phyloP scores from a whole-genome alignment of 2,888 invertebrate genomes.

The Parnassius smintheus region DNA sequence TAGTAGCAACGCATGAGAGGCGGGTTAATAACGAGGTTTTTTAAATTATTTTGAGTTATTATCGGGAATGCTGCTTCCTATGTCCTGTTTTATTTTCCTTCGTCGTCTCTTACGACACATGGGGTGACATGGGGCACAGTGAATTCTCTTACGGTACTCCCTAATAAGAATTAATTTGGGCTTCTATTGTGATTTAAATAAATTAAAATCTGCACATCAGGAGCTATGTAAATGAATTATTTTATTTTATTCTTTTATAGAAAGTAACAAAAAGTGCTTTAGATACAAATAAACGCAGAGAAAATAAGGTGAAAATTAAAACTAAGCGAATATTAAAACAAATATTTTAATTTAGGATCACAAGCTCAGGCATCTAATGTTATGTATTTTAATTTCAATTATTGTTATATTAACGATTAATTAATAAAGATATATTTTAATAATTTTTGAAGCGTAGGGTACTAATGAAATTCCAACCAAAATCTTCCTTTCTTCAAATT shows the following conservation, averaged over 20 bases:
- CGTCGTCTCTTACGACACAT: no score
- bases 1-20: no score
- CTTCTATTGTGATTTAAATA: background rate
- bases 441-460: slow-evolving; percentile 3
- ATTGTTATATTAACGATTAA: slow-evolving; percentile 18
- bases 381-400: slow-evolving; percentile 13
- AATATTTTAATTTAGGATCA: slow-evolving; percentile 77
- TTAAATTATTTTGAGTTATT: no score
- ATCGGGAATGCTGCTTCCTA: no score
- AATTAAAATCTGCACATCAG: slow-evolving; percentile 4
- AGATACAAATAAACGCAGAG: slow-evolving; percentile 14
- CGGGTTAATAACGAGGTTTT: no score
- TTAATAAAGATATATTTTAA: slow-evolving; percentile 5
- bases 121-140: no score
- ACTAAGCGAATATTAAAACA: slow-evolving; percentile 53
- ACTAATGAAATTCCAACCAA: background rate
- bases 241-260: slow-evolving; percentile 6
- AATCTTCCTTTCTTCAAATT: no score
- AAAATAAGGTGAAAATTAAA: slow-evolving; percentile 41
- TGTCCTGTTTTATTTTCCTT: no score
- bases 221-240: slow-evolving; percentile 7
- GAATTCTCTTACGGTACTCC: no score
- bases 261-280: no score
- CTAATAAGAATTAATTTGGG: no score
- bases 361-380: slow-evolving; percentile 38